A percentile compares a stretch with the other conserved stretches of the same genome.
phyloP scores from a whole-genome alignment of 64 coral and sea anemone genomes.

The Exaiptasia diaphana region DNA sequence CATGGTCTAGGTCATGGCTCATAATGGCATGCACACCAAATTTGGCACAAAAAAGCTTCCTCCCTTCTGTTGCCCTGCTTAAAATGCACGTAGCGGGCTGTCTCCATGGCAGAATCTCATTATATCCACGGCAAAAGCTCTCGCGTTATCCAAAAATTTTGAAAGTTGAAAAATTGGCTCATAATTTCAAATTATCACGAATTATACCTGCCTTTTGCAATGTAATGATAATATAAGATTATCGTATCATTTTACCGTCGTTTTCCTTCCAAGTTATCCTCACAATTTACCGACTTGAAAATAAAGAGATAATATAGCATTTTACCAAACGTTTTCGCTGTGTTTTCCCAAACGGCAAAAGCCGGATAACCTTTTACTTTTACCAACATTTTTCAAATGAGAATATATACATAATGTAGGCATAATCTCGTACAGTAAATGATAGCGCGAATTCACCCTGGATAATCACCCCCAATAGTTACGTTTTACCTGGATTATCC shows the following conservation, averaged over 20 bases:
- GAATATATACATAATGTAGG: background rate
- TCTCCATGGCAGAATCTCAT: constrained; percentile 18
- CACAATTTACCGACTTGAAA: background rate
- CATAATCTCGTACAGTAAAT: background rate
- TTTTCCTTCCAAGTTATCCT: background rate
- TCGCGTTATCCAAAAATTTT: background rate
- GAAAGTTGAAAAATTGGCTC: background rate
- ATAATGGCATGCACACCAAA: constrained; percentile 27
- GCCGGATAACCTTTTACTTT: background rate
- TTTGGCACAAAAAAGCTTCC: constrained; percentile 40
- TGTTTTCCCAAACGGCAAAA: background rate
- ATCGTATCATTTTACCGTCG: background rate
- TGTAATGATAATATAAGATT: background rate
- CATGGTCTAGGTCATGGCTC: constrained; percentile 18
- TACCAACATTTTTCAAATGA: background rate
- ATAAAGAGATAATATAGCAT: background rate
- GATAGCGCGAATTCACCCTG: background rate
- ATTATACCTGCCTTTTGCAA: background rate
- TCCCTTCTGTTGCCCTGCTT: constrained; percentile 33
- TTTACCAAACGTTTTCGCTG: background rate
- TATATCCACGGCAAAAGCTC: background rate
- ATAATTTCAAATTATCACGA: background rate
- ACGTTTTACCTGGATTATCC: background rate
- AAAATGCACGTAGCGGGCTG: constrained; percentile 7
- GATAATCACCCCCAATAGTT: background rate